A percentile compares a stretch with the other conserved stretches of the same genome.
Evolutionary conservation across 2,888 invertebrate species (phyloP).

Genomic region (Lutraria lutraria): DNA sequence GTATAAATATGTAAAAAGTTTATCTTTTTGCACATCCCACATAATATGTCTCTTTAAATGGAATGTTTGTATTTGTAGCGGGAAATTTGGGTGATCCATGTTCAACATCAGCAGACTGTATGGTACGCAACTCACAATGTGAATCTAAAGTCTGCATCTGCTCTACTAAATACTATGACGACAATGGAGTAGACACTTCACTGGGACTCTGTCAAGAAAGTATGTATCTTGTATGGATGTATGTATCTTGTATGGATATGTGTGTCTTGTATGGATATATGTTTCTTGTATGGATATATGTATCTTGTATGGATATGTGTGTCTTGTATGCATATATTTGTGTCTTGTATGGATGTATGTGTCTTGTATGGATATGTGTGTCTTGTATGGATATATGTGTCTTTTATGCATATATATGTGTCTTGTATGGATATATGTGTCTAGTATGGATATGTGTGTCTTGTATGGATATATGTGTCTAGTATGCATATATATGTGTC

Average conservation of each 20-base stretch:
- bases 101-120: slow-evolving; percentile 34
- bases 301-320: too few relatives aligned
- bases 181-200: slow-evolving; percentile 27
- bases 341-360: too few relatives aligned
- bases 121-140: slow-evolving; percentile 56
- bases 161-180: slow-evolving; percentile 54
- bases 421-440: too few relatives aligned
- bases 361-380: too few relatives aligned
- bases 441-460: too few relatives aligned
- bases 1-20: background rate
- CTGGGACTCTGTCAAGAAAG: slow-evolving; percentile 62
- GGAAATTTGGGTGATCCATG: slow-evolving; percentile 58
- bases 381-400: too few relatives aligned
- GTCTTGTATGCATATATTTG: too few relatives aligned
- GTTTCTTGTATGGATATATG: too few relatives aligned
- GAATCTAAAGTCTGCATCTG: slow-evolving; percentile 38
- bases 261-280: too few relatives aligned
- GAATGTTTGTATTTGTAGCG: slow-evolving; percentile 46
- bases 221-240: slow-evolving; percentile 41
- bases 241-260: background rate
- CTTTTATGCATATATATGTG: too few relatives aligned
- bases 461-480: too few relatives aligned
- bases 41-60: background rate
- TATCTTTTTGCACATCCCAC: background rate
- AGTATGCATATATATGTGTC: too few relatives aligned